phyloP scores from a whole-genome alignment of 92 coral and sea anemone genomes.

The Ricordea florida region DNA sequence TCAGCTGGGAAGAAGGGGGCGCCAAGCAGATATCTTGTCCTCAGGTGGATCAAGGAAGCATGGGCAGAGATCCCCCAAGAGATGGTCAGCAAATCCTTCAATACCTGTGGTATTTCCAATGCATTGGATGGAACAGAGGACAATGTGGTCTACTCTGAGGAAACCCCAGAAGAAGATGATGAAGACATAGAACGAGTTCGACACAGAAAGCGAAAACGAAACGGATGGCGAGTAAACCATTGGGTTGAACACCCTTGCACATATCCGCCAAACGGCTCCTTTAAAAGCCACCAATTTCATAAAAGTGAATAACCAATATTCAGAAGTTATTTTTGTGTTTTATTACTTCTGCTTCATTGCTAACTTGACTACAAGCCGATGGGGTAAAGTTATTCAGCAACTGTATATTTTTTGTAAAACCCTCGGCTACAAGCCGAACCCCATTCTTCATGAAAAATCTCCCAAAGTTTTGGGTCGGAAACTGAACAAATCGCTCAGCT shows the following conservation, averaged over 20 bases:
- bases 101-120: constrained; percentile 40
- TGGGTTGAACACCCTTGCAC: neutral
- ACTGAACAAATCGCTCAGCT: too few species aligned
- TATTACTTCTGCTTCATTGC: too few species aligned
- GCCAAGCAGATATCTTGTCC: constrained; percentile 18
- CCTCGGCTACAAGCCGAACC: too few species aligned
- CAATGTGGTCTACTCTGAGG: neutral
- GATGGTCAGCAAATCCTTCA: constrained; percentile 20
- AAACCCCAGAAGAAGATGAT: neutral
- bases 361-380: too few species aligned
- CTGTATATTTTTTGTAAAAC: too few species aligned
- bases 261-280: constrained; percentile 81
- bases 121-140: constrained; percentile 26
- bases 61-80: constrained; percentile 25
- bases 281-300: constrained; percentile 74
- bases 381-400: too few species aligned
- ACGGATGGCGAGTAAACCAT: constrained; percentile 1
- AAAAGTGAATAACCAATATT: too few species aligned
- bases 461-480: too few species aligned
- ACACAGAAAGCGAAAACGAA: neutral
- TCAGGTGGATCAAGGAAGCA: constrained; percentile 14
- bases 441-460: too few species aligned
- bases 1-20: constrained; percentile 29
- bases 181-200: constrained; percentile 11
- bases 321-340: too few species aligned